These are phyloP conservation scores for Xylota segnis DNA, from an alignment of 2,888 invertebrate genomes.

Conservation along the genomic window DNA sequence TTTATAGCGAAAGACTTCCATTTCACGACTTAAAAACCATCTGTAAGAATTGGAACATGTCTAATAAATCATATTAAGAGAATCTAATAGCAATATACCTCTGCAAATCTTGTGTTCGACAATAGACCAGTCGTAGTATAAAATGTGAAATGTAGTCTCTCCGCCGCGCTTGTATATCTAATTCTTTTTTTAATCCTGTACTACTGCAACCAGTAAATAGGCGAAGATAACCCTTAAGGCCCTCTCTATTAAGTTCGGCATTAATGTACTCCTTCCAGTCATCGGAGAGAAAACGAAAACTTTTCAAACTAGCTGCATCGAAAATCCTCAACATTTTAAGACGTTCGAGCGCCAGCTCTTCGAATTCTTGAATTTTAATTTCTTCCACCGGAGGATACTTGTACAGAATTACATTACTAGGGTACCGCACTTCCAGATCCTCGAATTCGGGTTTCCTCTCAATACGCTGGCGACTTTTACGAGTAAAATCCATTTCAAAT, in stretches of 20 bases:
- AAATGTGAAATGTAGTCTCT: constrained; percentile 97
- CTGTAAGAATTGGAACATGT: constrained; percentile 78
- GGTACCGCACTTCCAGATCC: constrained; percentile 87
- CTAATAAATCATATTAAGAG: neutral
- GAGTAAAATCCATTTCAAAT: constrained; percentile 80
- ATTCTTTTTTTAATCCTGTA: constrained; percentile 84
- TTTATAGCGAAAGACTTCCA: constrained; percentile 94
- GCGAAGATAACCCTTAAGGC: constrained; percentile 88
- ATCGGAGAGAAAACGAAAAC: constrained; percentile 87
- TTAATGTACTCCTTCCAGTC: constrained; percentile 89
- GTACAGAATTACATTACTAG: constrained; percentile 92
- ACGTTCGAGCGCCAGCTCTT: constrained; percentile 93
- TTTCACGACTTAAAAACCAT: constrained; percentile 96
- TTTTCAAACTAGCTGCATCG: constrained; percentile 89
- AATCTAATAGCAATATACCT: constrained; percentile 80
- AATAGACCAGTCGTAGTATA: constrained; percentile 95
- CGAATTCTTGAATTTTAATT: constrained; percentile 93
- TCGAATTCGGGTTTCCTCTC: constrained; percentile 81
- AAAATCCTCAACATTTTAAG: constrained; percentile 91
- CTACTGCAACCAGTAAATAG: constrained; percentile 85
- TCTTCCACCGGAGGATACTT: constrained; percentile 89
- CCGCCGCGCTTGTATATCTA: constrained; percentile 88
- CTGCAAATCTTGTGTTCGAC: constrained; percentile 92
- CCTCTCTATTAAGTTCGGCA: constrained; percentile 88
- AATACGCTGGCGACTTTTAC: constrained; percentile 79